A percentile compares a stretch with the other conserved stretches of the same genome.
Conservation (phyloP, 2,797 vertebrate species). For the Acipenser oxyrinchus region DNA sequence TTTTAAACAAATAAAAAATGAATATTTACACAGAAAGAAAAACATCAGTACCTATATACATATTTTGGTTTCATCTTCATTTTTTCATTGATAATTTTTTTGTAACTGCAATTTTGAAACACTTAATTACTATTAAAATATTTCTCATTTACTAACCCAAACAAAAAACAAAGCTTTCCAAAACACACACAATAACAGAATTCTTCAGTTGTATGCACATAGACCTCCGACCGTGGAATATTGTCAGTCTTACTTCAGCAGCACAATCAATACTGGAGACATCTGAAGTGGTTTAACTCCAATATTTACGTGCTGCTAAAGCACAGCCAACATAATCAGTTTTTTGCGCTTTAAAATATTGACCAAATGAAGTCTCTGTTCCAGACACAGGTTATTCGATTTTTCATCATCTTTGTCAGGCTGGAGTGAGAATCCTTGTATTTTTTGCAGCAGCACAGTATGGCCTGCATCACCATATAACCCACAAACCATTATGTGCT, state of each 20-base stretch:
- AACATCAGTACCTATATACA: too few relatives aligned
- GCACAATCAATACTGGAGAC: slow-evolving; percentile 99
- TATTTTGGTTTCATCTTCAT: too few relatives aligned
- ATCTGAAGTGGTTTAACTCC: slow-evolving; percentile 85
- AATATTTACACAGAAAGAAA: too few relatives aligned
- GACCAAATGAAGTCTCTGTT: slow-evolving; percentile 1
- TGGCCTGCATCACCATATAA: slow-evolving; percentile 94
- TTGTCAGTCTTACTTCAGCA: slow-evolving; percentile 92
- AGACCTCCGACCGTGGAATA: slow-evolving; percentile 31
- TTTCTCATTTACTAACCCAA: too few relatives aligned
- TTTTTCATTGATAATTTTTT: too few relatives aligned
- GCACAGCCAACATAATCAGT: slow-evolving; percentile 68
- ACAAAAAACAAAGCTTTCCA: too few relatives aligned
- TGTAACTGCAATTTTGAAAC: too few relatives aligned
- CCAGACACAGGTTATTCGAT: background rate
- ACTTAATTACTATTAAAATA: too few relatives aligned
- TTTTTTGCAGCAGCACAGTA: slow-evolving; percentile 93
- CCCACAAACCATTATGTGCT: slow-evolving; percentile 99
- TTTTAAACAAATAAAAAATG: too few relatives aligned
- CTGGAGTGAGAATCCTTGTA: slow-evolving; percentile 61
- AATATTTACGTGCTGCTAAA: slow-evolving; percentile 99
- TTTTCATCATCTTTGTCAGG: slow-evolving; percentile 15
- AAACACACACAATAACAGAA: background rate
- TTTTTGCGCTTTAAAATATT: slow-evolving; percentile 2
- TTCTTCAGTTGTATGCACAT: too few relatives aligned